Conservation (phyloP, 2,888 invertebrate species). For the Eumerus sabulonum region DNA sequence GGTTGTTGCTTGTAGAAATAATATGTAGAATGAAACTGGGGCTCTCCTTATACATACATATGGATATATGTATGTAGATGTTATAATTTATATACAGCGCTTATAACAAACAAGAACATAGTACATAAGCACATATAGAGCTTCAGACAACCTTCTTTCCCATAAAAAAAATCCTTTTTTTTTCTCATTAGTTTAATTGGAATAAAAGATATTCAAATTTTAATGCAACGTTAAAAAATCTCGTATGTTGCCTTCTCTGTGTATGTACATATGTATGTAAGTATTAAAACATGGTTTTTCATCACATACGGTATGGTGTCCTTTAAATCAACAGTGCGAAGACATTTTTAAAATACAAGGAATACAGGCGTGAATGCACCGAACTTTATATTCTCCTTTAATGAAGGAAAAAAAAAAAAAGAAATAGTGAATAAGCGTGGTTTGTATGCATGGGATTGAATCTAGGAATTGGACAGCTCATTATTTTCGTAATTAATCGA, state of each 20-base stretch:
- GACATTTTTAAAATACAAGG: constrained; percentile 2
- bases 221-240: constrained; percentile 53
- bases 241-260: too few species aligned
- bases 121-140: too few species aligned
- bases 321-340: constrained; percentile 41
- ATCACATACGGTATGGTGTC: background rate
- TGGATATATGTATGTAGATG: too few species aligned
- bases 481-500: constrained; percentile 20
- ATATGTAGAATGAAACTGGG: too few species aligned
- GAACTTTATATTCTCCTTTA: constrained; percentile 15
- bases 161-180: constrained; percentile 8
- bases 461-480: constrained; percentile 24
- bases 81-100: too few species aligned
- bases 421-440: too few species aligned
- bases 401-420: constrained; percentile 14
- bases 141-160: too few species aligned
- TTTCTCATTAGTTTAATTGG: constrained; percentile 1
- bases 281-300: background rate
- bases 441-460: constrained; percentile 34
- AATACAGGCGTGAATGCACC: background rate
- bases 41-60: too few species aligned
- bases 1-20: too few species aligned
- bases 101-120: too few species aligned
- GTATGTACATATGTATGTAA: too few species aligned
- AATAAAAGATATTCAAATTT: constrained; percentile 39